Evolutionary conservation across 2,797 vertebrate genomes (phyloP).

Genomic region (Sardinella longiceps): DNA sequence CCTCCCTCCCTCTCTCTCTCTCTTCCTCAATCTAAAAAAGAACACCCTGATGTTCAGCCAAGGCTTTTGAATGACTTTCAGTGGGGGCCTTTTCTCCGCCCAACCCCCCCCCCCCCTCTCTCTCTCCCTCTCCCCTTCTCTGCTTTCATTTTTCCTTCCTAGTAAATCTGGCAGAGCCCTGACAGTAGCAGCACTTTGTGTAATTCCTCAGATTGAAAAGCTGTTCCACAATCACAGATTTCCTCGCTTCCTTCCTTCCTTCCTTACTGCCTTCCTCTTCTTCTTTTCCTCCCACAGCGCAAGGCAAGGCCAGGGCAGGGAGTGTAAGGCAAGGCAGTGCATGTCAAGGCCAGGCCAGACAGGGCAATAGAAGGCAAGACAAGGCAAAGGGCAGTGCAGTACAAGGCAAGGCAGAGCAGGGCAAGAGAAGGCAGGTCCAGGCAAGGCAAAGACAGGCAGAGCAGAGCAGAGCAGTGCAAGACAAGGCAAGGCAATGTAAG

Average conservation of each 20-base stretch:
- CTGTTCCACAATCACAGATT: constrained; percentile 79
- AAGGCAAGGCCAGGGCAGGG: too few species aligned
- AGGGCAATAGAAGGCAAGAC: too few species aligned
- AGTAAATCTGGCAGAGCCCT: constrained; percentile 80
- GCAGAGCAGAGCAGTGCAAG: too few species aligned
- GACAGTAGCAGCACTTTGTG: constrained; percentile 83
- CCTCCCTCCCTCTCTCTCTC: constrained; percentile 32
- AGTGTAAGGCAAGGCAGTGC: too few species aligned
- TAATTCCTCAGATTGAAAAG: constrained; percentile 86
- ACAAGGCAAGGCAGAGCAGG: not conserved
- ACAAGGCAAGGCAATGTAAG: too few species aligned
- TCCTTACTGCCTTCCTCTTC: too few species aligned
- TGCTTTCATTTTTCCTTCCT: constrained; percentile 31
- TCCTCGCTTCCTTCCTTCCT: constrained; percentile 59
- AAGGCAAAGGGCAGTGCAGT: too few species aligned
- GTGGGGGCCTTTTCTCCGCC: constrained; percentile 47
- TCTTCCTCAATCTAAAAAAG: constrained; percentile 40
- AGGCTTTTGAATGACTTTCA: constrained; percentile 67
- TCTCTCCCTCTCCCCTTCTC: constrained; percentile 33
- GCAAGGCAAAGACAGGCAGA: too few species aligned
- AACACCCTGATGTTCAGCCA: constrained; percentile 66
- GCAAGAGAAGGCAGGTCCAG: too few species aligned
- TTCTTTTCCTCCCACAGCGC: too few species aligned
- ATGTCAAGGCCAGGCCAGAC: too few species aligned
- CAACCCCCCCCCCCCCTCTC: constrained; percentile 27